phyloP scores from a whole-genome alignment of 2,888 invertebrate species.

The Neelides folsomi region DNA sequence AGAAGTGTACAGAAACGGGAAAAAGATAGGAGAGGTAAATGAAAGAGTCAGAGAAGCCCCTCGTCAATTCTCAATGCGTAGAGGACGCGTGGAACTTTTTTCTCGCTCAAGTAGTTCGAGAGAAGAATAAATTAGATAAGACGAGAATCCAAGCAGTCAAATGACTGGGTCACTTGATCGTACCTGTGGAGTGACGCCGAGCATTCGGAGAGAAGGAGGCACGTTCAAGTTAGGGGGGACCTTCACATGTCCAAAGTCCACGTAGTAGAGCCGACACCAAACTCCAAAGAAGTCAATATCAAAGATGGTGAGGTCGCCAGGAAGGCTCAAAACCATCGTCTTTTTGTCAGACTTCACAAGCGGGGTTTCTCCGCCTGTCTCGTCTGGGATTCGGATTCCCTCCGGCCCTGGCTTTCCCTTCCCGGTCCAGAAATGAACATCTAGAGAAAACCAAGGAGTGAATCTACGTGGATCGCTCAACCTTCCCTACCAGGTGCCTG shows the following conservation, averaged over 20 bases:
- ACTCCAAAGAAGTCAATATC: constrained; percentile 86
- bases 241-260: constrained; percentile 76
- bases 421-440: constrained; percentile 90
- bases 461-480: background rate
- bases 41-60: no score
- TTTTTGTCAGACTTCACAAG: constrained; percentile 68
- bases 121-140: no score
- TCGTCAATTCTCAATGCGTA: no score
- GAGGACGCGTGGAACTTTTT: no score
- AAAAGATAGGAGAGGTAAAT: no score
- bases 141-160: no score
- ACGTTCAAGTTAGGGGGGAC: constrained; percentile 64
- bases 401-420: constrained; percentile 68
- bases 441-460: constrained; percentile 42
- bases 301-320: constrained; percentile 75
- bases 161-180: constrained; percentile 38
- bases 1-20: no score
- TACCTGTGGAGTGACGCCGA: constrained; percentile 88
- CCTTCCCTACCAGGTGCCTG: constrained; percentile 65
- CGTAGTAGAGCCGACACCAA: constrained; percentile 86
- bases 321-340: constrained; percentile 76
- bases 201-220: constrained; percentile 82
- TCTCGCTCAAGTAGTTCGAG: no score
- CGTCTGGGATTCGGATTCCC: constrained; percentile 75
- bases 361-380: constrained; percentile 65